Conservation (phyloP, 2,113 vertebrate genomes). For the Tyto alba region DNA sequence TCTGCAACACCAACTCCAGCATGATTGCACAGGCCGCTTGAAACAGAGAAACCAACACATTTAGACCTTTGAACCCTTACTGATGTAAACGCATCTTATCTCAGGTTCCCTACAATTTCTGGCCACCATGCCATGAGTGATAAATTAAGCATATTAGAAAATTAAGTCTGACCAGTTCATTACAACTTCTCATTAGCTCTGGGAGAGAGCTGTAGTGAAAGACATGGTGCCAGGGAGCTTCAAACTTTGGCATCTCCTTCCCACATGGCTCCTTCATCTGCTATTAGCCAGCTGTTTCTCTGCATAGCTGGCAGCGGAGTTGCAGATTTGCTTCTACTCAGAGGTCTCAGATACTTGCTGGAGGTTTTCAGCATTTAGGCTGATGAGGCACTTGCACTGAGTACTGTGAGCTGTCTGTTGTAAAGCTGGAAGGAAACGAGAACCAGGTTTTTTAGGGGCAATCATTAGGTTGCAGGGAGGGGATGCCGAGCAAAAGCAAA, state of each 20-base stretch:
- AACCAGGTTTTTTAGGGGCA: not conserved
- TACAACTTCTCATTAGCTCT: not conserved
- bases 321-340: not conserved
- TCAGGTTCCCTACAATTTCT: rapidly evolving
- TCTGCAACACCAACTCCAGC: not conserved
- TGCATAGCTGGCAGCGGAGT: not conserved
- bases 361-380: not conserved
- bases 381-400: not conserved
- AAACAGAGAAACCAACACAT: not conserved
- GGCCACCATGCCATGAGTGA: not conserved
- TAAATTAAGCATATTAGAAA: not conserved
- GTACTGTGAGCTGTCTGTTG: not conserved
- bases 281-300: not conserved
- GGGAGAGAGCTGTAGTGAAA: not conserved
- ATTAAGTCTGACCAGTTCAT: not conserved
- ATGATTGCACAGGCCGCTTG: not conserved
- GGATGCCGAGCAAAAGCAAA: not conserved
- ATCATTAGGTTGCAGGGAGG: not conserved
- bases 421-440: not conserved
- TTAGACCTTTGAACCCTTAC: not conserved
- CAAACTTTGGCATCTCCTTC: not conserved
- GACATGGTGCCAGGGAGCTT: not conserved
- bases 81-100: not conserved
- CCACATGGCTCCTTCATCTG: rapidly evolving
- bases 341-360: not conserved